These are phyloP conservation scores for Chalcosyrphus nemorum DNA, from an alignment of 2,888 invertebrate species.

Conservation along the genomic window DNA sequence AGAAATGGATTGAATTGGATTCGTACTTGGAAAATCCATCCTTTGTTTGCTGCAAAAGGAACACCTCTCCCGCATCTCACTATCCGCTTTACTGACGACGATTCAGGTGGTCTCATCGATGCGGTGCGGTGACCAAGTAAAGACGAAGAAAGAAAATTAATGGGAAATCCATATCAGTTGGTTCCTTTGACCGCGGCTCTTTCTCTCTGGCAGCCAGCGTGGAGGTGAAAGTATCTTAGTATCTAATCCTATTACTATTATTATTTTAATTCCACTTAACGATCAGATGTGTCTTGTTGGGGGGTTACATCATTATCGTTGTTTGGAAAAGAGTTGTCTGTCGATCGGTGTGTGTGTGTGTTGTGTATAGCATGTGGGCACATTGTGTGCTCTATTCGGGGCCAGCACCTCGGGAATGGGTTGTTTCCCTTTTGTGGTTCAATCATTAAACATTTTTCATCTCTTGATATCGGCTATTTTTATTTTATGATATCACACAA, in stretches of 20 bases:
- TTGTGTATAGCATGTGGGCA: constrained; percentile 68
- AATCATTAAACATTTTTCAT: constrained; percentile 70
- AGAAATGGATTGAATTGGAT: constrained; percentile 45
- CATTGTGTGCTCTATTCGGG: constrained; percentile 58
- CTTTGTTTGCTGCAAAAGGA: constrained; percentile 19
- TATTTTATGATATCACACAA: constrained; percentile 28
- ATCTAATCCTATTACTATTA: constrained; percentile 71
- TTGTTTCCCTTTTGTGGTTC: constrained; percentile 57
- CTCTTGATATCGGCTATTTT: constrained; percentile 58
- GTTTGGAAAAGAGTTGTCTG: constrained; percentile 18
- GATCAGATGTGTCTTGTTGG: constrained; percentile 36
- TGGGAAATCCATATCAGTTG: constrained; percentile 63
- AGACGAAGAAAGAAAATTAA: constrained; percentile 70
- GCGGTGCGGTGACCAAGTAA: constrained; percentile 26
- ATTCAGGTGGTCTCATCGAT: constrained; percentile 67
- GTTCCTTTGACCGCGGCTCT: constrained; percentile 26
- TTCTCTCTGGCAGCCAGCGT: neutral
- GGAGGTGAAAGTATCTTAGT: constrained; percentile 64
- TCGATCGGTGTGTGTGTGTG: no score
- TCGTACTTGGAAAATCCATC: constrained; percentile 26
- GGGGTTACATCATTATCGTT: constrained; percentile 50
- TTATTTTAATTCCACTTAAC: constrained; percentile 72
- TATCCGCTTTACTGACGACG: neutral
- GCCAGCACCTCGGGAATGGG: constrained; percentile 38
- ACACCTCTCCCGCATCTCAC: constrained; percentile 48